These are phyloP conservation scores for Sander vitreus DNA, from an alignment of 2,113 vertebrate species.

Conservation along the genomic window DNA sequence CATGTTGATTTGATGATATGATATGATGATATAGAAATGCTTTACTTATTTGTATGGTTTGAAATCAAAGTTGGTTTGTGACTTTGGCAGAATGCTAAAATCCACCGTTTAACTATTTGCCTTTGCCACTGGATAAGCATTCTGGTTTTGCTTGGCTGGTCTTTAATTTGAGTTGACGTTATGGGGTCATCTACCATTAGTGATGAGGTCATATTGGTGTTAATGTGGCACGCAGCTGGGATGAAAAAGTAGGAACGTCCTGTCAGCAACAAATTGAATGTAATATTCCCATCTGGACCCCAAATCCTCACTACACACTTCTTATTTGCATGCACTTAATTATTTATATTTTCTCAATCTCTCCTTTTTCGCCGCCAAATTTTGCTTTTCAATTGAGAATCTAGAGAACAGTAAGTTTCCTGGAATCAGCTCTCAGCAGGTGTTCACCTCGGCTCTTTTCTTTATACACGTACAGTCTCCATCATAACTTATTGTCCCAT, in stretches of 20 bases:
- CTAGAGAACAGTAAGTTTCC: not conserved
- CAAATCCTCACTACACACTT: conserved; percentile 29
- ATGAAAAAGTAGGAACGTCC: conserved; percentile 3
- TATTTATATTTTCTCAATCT: conserved; percentile 29
- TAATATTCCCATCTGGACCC: conserved; percentile 37
- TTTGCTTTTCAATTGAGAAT: conserved; percentile 35
- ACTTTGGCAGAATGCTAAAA: not conserved
- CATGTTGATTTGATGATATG: too few relatives aligned
- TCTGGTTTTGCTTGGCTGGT: conserved; percentile 42
- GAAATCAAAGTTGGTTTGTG: not conserved
- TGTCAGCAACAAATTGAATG: conserved; percentile 54
- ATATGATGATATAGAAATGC: too few relatives aligned
- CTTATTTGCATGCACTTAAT: conserved; percentile 47
- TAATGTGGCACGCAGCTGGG: conserved; percentile 49
- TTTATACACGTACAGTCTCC: conserved; percentile 2
- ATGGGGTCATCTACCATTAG: conserved; percentile 19
- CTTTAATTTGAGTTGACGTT: conserved; percentile 53
- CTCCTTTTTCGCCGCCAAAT: conserved; percentile 22
- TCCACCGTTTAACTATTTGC: conserved; percentile 3
- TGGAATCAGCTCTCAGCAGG: conserved; percentile 15
- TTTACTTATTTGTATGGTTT: not conserved
- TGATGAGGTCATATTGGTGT: conserved; percentile 41
- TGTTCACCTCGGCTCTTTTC: not conserved
- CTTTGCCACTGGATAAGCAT: not conserved
- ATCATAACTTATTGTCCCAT: not conserved